A percentile compares a stretch with the other conserved stretches of the same genome.
phyloP scores from a whole-genome alignment of 2,888 invertebrate species.

The Rhimphoctona megacephalus region DNA sequence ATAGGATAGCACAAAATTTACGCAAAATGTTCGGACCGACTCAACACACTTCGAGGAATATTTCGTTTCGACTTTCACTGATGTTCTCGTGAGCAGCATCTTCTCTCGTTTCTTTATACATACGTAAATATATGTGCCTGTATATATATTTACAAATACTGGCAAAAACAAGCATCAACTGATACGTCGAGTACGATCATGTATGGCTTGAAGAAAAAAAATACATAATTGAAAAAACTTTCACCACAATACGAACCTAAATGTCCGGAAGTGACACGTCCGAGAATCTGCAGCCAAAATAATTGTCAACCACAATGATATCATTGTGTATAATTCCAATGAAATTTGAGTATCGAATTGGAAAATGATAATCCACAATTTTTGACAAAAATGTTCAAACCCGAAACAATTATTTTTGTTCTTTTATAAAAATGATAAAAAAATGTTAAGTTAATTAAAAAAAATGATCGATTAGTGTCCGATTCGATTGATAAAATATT shows the following conservation, averaged over 20 bases:
- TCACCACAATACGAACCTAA: slow-evolving; percentile 77
- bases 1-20: slow-evolving; percentile 10
- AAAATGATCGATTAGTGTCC: too few species aligned
- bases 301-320: background rate
- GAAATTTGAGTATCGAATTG: background rate
- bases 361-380: background rate
- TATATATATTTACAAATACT: slow-evolving; percentile 21
- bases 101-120: slow-evolving; percentile 67
- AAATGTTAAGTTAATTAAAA: too few species aligned
- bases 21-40: slow-evolving; percentile 39
- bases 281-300: slow-evolving; percentile 33
- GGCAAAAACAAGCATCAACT: slow-evolving; percentile 44
- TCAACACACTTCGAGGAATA: slow-evolving; percentile 42
- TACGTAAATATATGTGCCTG: background rate
- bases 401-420: background rate
- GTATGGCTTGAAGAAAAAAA: slow-evolving; percentile 67
- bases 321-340: background rate
- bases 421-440: too few species aligned
- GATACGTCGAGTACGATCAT: slow-evolving; percentile 66
- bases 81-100: slow-evolving; percentile 75
- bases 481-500: too few species aligned
- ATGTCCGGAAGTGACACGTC: slow-evolving; percentile 73
- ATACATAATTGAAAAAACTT: slow-evolving; percentile 76
- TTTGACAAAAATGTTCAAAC: background rate
- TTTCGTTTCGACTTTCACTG: slow-evolving; percentile 79